These are phyloP conservation scores for Agonopterix heracliana DNA, from an alignment of 2,888 invertebrate genomes.

Conservation along the genomic window DNA sequence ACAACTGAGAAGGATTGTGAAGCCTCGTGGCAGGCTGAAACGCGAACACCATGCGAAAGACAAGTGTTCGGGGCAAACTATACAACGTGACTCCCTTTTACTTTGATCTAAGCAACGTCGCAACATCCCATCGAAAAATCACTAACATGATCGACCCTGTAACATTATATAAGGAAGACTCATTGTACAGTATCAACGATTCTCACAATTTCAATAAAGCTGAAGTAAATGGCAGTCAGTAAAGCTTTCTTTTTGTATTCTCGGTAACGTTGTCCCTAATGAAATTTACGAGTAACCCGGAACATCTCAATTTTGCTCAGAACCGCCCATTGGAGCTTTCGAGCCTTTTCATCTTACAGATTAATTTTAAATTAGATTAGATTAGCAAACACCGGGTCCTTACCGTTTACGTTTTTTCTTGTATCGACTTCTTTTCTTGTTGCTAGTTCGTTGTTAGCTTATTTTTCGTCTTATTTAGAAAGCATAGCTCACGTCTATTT, in stretches of 20 bases:
- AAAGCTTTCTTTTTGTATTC: conserved; percentile 37
- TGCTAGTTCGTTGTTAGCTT: neutral
- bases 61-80: too few species aligned
- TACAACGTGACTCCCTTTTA: too few species aligned
- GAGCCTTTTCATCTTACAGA: conserved; percentile 55
- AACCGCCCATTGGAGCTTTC: conserved; percentile 26
- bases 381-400: conserved; percentile 51
- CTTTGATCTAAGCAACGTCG: too few species aligned
- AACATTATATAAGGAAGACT: too few species aligned
- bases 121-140: too few species aligned
- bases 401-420: conserved; percentile 45
- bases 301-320: conserved; percentile 45
- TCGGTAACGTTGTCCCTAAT: conserved; percentile 42
- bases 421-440: conserved; percentile 22
- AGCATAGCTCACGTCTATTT: too few species aligned
- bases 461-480: neutral
- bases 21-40: too few species aligned
- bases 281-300: conserved; percentile 47
- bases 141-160: too few species aligned
- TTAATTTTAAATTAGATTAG: conserved; percentile 67
- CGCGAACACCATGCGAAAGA: too few species aligned
- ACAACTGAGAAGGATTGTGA: too few species aligned
- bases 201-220: conserved; percentile 1
- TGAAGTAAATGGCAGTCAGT: neutral
- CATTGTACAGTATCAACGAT: too few species aligned